Evolutionary conservation across 2,113 vertebrate genomes (phyloP).

Genomic region (Odocoileus virginianus): DNA sequence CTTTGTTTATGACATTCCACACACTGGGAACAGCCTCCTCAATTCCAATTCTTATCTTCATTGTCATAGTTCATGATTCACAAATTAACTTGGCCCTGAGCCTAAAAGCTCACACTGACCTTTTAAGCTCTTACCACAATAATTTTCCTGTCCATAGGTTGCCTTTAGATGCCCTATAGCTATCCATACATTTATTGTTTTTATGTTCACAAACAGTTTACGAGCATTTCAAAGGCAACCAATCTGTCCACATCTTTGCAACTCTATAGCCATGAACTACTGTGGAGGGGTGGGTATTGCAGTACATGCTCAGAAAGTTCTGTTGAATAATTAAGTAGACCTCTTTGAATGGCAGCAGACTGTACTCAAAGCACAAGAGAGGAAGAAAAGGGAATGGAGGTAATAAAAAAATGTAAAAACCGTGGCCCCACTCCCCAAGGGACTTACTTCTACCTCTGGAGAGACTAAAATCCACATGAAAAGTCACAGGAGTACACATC

Average conservation of each 20-base stretch:
- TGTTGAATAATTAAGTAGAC: neutral
- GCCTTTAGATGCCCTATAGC: neutral
- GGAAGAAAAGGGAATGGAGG: neutral
- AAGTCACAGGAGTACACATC: neutral
- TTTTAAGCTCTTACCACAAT: neutral
- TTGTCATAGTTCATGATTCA: neutral
- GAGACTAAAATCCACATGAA: neutral
- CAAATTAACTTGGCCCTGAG: neutral
- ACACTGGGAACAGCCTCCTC: neutral
- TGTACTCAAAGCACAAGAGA: neutral
- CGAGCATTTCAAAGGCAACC: neutral
- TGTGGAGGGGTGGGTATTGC: fast-evolving
- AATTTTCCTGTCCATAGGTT: neutral
- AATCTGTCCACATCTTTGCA: neutral
- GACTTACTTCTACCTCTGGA: neutral
- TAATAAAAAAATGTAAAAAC: neutral
- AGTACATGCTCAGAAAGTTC: neutral
- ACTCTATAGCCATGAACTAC: neutral
- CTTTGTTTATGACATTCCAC: neutral
- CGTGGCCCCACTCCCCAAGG: neutral
- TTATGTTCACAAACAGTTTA: neutral
- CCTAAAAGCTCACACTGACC: neutral
- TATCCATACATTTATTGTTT: neutral
- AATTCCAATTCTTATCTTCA: neutral
- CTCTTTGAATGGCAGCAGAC: neutral